phyloP scores from a whole-genome alignment of 53 echinoderm and acorn worm genomes.

The Antedon mediterranea region DNA sequence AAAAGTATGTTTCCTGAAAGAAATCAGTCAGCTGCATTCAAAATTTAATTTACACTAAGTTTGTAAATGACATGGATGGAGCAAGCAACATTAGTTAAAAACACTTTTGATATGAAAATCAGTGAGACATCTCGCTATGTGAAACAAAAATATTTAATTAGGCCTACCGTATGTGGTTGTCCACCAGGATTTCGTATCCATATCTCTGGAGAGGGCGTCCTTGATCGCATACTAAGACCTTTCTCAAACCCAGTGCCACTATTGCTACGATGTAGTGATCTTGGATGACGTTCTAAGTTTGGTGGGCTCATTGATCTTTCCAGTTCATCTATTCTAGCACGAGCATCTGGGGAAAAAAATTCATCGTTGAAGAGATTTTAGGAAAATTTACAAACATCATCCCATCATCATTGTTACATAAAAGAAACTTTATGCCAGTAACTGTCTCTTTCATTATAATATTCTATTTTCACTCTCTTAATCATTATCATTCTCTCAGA shows the following conservation, averaged over 20 bases:
- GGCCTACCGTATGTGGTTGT: slow-evolving; percentile 47
- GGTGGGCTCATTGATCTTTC: slow-evolving; percentile 28
- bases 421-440: too few relatives aligned
- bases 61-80: too few relatives aligned
- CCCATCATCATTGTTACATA: too few relatives aligned
- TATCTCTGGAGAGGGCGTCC: slow-evolving; percentile 35
- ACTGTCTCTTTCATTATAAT: too few relatives aligned
- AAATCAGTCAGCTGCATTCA: neutral
- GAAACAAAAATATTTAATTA: too few relatives aligned
- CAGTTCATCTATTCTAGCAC: neutral
- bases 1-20: slow-evolving; percentile 65
- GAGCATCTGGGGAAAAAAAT: neutral
- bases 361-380: too few relatives aligned
- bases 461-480: too few relatives aligned
- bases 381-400: too few relatives aligned
- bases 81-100: too few relatives aligned
- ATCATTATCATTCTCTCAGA: too few relatives aligned
- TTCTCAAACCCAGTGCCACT: slow-evolving; percentile 84
- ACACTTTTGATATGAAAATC: too few relatives aligned
- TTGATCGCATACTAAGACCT: slow-evolving; percentile 45
- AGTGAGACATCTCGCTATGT: too few relatives aligned
- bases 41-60: neutral
- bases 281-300: slow-evolving; percentile 12
- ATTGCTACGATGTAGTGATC: slow-evolving; percentile 19
- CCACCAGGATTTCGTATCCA: slow-evolving; percentile 92